Evolutionary conservation across 2,888 invertebrate species (phyloP), one percentile per base, ranked within the genome.

Genomic region (Artemia sp.): DNA sequence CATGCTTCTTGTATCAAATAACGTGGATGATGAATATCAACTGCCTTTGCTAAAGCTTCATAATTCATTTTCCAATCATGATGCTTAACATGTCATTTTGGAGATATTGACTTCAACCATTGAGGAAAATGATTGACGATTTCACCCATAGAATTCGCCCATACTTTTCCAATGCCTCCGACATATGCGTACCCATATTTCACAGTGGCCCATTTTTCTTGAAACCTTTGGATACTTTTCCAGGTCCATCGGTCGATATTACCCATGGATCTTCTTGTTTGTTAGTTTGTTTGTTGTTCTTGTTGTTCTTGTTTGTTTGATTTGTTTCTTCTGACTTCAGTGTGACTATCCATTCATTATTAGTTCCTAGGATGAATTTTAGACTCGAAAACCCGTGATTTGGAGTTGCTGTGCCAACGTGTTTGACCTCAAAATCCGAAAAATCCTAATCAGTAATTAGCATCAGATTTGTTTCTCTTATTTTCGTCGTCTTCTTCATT

Each of bases 101-200:
- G 82, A 68, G 86, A 85, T 64, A 97, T 80, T 14, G 85, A 83
- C 80, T 97, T 97, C 0, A 97, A 83, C 86, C 88, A 97, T 85
- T 94, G 92, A 0, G 98, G 97, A 80, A 96, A 86, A 74, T 88
- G 84, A 77, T 88, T 92, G 74, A 87, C 81, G 74, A 90, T 88
- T 71, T 87, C 87, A 8, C 97, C 97, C 52, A 82, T 80, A 2
- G 85, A 79, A 0, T 92, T 89, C 0, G 96, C 97, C 95, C 96
- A 97, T 79, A 97, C 97, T 79, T 97, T 93, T n/a, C 7, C 93
- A 93, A 83, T 95, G 88, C 12, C 96, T 94, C 97, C 98, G 0
- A 96, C 85, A 78, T 90, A 92, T 0, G 98, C 78, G 38, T 85
- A 81, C 71, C 89, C 85, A 78, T 92, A 87, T 78, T 93, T 93